These are phyloP conservation scores for Drosophila kanapiae DNA, from an alignment of 1,140 invertebrate genomes.

Conservation along the genomic window DNA sequence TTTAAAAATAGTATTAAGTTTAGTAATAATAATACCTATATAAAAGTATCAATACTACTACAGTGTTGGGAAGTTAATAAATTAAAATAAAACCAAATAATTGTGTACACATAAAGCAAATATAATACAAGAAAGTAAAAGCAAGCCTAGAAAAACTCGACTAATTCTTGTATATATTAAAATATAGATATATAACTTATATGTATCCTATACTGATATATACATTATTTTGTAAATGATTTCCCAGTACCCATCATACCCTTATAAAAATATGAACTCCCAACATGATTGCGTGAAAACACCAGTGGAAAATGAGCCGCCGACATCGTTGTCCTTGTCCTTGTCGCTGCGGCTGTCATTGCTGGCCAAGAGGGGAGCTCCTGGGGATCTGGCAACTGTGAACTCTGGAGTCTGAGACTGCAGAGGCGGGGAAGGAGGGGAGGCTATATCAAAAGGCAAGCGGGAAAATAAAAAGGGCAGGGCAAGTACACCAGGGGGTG, in stretches of 20 bases:
- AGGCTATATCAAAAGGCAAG: constrained; percentile 26
- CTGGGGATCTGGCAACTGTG: constrained; percentile 10
- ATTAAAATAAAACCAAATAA: too few relatives aligned
- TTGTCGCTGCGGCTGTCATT: constrained; percentile 51
- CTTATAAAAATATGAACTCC: fast-evolving
- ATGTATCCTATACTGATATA: not conserved
- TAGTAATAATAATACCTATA: too few relatives aligned
- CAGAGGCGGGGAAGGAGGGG: not conserved
- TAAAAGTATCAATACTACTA: too few relatives aligned
- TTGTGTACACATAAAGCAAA: too few relatives aligned
- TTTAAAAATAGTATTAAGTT: too few relatives aligned
- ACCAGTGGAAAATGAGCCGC: constrained; percentile 42
- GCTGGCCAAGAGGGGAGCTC: constrained; percentile 4
- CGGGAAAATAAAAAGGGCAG: constrained; percentile 38
- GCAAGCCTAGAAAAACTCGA: too few relatives aligned
- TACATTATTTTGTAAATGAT: too few relatives aligned
- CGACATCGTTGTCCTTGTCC: constrained; percentile 40
- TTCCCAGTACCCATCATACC: not conserved
- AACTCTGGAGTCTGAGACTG: not conserved
- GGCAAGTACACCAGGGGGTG: constrained; percentile 30
- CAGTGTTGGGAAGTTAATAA: too few relatives aligned
- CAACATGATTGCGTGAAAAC: constrained; percentile 11
- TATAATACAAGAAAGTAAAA: too few relatives aligned
- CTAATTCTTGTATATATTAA: too few relatives aligned
- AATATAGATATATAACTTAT: not conserved